Evolutionary conservation across 2,888 invertebrate species (phyloP), one percentile per base, ranked within the genome.

Genomic region (Eupithecia insigniata): DNA sequence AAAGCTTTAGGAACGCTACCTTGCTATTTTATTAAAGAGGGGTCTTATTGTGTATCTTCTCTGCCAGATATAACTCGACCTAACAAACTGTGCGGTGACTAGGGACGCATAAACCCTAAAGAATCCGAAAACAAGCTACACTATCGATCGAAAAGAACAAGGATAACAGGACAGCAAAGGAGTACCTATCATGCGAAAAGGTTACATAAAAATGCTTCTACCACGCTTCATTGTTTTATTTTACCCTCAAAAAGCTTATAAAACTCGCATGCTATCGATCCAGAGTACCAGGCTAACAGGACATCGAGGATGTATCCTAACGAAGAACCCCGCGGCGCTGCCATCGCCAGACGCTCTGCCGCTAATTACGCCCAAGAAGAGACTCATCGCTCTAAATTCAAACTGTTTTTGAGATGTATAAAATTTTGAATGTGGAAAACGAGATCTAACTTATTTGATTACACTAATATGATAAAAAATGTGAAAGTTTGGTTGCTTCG

Each of bases 261-360:
- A 66, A 66, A n/a, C 36, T 26, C 22, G 64, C 64, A 36, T 39
- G 66, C 22, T 82, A 83, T 82, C 81, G 84, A 84, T 84, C 79
- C 75, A 74, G 80, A 77, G 76, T 84, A 87, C 84, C 84, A 86
- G 84, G 85, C 72, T 78, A 86, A 67, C 84, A 87, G 84, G 80
- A 81, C 81, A 81, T 69, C 58, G 65, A 71, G 69, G 74, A 71
- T 74, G 70, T 73, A 73, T 73, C 55, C 65, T 67, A 68, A 60
- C 67, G 71, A 74, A 74, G 71, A 72, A 39, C 72, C 74, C 75
- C 73, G 75, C 75, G 70, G 75, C 70, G 75, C 66, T 75, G 75
- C 75, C 75, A 73, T 14, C 62, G 71, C 69, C 75, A 75, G 75
- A 72, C 75, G 72, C 43, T 62, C 66, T 70, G 66, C 74, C 61